phyloP scores from a whole-genome alignment of 2,888 invertebrate species.

The Chaitophorus viminalis region DNA sequence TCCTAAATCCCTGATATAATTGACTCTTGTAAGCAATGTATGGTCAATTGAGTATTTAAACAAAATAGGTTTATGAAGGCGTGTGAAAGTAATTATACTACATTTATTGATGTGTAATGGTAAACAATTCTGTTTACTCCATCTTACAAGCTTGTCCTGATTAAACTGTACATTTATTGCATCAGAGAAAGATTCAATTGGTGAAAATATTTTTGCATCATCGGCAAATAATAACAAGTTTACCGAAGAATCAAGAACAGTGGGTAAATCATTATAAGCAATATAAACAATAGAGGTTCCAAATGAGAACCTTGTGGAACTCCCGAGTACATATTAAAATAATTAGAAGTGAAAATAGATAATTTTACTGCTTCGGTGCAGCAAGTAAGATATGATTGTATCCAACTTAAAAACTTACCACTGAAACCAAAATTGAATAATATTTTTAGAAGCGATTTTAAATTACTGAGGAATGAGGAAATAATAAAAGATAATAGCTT shows the following conservation, averaged over 20 bases:
- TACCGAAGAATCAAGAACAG: no score
- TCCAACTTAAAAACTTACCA: conserved; percentile 62
- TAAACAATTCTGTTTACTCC: not conserved
- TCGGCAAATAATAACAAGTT: no score
- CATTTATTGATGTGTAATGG: not conserved
- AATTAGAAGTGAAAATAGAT: not conserved
- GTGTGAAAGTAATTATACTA: not conserved
- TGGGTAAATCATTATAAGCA: conserved; percentile 58
- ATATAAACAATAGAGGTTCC: conserved; percentile 63
- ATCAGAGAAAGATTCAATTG: not conserved
- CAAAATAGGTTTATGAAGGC: no score
- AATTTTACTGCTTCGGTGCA: conserved; percentile 49
- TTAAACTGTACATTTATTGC: not conserved
- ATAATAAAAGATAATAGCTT: no score
- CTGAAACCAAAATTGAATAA: conserved; percentile 61
- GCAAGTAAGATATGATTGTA: conserved; percentile 62
- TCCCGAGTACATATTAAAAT: not conserved
- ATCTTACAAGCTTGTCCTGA: not conserved
- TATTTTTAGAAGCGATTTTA: conserved; percentile 60
- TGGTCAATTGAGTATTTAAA: no score
- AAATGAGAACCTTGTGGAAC: conserved; percentile 63
- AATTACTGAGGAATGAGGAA: no score
- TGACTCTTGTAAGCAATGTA: no score
- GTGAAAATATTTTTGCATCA: not conserved
- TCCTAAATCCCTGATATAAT: no score